These are phyloP conservation scores for Drosophila kuntzei DNA, from an alignment of 2,888 invertebrate genomes.

Conservation along the genomic window DNA sequence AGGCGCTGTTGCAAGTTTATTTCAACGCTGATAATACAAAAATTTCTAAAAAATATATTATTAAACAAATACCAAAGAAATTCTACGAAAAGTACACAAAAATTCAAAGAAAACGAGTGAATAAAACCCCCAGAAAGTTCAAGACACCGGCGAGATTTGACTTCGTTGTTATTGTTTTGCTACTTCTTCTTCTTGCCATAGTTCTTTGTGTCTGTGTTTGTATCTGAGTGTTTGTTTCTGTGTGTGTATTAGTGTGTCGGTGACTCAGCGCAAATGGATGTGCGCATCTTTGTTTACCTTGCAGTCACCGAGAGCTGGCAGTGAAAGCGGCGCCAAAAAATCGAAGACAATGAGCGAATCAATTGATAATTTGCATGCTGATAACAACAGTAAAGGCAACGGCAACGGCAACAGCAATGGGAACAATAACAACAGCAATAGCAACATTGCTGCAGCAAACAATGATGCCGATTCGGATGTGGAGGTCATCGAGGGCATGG, in stretches of 20 bases:
- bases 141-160: constrained; percentile 28
- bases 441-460: constrained; percentile 66
- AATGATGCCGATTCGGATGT: constrained; percentile 83
- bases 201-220: constrained; percentile 64
- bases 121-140: constrained; percentile 37
- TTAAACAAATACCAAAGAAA: constrained; percentile 15
- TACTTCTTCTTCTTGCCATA: constrained; percentile 45
- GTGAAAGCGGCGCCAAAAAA: constrained; percentile 70
- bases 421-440: constrained; percentile 57
- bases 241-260: constrained; percentile 32
- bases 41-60: constrained; percentile 13
- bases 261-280: constrained; percentile 74
- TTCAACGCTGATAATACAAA: constrained; percentile 44
- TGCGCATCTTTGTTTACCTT: constrained; percentile 73
- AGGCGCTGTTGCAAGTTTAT: constrained; percentile 11
- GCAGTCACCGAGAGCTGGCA: constrained; percentile 16
- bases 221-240: constrained; percentile 36
- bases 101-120: constrained; percentile 1
- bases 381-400: constrained; percentile 60
- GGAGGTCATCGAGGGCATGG: constrained; percentile 85
- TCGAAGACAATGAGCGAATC: constrained; percentile 70
- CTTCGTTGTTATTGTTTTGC: constrained; percentile 70
- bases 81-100: constrained; percentile 6
- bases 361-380: constrained; percentile 76
- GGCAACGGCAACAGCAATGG: constrained; percentile 59